Evolutionary conservation across 2,797 vertebrate genomes (phyloP).

Genomic region (Poecilia gillii): DNA sequence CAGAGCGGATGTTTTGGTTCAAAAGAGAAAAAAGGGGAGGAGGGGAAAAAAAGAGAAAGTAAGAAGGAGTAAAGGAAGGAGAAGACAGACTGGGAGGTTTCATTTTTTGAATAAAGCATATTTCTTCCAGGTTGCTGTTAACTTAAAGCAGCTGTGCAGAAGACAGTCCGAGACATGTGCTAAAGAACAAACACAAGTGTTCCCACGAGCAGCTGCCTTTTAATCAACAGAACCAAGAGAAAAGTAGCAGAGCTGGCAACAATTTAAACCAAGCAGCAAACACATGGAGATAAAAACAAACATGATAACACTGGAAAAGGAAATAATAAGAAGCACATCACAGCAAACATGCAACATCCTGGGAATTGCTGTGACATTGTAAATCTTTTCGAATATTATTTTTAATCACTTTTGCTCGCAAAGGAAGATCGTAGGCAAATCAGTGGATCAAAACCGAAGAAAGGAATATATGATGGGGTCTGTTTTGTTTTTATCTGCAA

Average conservation of each 20-base stretch:
- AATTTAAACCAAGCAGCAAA: slow-evolving; percentile 18
- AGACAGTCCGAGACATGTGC: slow-evolving; percentile 33
- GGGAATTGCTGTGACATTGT: neutral
- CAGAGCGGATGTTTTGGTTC: slow-evolving; percentile 79
- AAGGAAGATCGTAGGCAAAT: neutral
- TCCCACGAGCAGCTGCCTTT: slow-evolving; percentile 45
- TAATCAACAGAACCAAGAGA: slow-evolving; percentile 40
- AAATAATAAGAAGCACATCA: slow-evolving; percentile 22
- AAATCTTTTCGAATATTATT: neutral
- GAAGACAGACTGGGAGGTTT: slow-evolving; percentile 55
- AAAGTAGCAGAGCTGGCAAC: slow-evolving; percentile 27
- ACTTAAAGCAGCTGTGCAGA: slow-evolving; percentile 77
- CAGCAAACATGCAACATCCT: slow-evolving; percentile 18
- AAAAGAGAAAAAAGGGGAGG: slow-evolving; percentile 55
- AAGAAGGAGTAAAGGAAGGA: slow-evolving; percentile 40
- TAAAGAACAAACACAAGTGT: slow-evolving; percentile 38
- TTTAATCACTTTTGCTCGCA: neutral
- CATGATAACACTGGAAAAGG: slow-evolving; percentile 17
- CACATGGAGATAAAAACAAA: slow-evolving; percentile 26
- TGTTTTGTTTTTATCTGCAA: neutral
- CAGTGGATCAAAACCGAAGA: neutral
- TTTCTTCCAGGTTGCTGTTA: slow-evolving; percentile 65
- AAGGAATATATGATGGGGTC: neutral
- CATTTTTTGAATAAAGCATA: slow-evolving; percentile 64
- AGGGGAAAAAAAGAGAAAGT: slow-evolving; percentile 2